Evolutionary conservation across 2,888 invertebrate species (phyloP).

Genomic region (Tryphoninae sp.): DNA sequence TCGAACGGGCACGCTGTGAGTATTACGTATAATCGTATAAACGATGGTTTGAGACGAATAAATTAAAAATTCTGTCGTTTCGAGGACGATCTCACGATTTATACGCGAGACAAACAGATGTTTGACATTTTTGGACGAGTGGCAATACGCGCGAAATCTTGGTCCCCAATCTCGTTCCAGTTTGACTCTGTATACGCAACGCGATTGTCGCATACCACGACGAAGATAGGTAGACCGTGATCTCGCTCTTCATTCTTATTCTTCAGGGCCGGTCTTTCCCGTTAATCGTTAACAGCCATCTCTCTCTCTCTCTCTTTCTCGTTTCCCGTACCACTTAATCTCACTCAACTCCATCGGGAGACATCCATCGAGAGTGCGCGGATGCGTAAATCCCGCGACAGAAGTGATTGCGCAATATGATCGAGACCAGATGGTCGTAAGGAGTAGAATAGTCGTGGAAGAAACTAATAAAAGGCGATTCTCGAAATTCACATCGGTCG

Average conservation of each 20-base stretch:
- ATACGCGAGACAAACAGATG: conserved; percentile 43
- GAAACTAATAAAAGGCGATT: conserved; percentile 7
- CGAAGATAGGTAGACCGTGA: conserved; percentile 7
- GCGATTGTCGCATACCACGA: conserved; percentile 5
- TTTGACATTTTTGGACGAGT: conserved; percentile 36
- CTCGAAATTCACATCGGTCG: background rate
- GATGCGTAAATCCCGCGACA: background rate
- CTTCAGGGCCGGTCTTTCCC: conserved; percentile 29
- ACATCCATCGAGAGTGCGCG: background rate
- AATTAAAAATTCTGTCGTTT: background rate
- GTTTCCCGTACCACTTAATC: conserved; percentile 44
- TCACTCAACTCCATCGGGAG: background rate
- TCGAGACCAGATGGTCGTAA: conserved; percentile 39
- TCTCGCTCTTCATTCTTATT: conserved; percentile 4
- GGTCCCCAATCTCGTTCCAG: conserved; percentile 24
- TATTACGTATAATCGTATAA: background rate
- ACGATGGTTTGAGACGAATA: background rate
- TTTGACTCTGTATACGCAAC: conserved; percentile 10
- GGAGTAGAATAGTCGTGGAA: background rate
- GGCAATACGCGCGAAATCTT: background rate
- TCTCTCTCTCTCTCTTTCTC: no score
- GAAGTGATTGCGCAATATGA: conserved; percentile 35
- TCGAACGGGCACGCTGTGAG: no score
- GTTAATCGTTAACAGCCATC: conserved; percentile 46
- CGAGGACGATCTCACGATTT: background rate